These are phyloP conservation scores for Rhyacophila evoluta DNA, from an alignment of 2,888 invertebrate genomes.

Conservation along the genomic window DNA sequence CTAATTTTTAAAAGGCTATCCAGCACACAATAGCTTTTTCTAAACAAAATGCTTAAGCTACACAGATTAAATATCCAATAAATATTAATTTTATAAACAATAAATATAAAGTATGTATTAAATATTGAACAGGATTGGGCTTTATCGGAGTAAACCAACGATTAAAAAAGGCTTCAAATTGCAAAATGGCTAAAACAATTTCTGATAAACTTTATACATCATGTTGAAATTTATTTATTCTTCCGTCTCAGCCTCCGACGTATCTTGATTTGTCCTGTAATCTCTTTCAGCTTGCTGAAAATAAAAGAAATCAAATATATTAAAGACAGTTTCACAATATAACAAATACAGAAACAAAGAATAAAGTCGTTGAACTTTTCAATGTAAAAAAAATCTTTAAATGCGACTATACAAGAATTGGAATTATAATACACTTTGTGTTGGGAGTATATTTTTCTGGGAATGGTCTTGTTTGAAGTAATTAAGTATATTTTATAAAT, in stretches of 20 bases:
- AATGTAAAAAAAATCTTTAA: no score
- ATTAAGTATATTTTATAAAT: no score
- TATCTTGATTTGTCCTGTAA: conserved; percentile 49
- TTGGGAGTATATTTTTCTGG: no score
- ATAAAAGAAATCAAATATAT: conserved; percentile 20
- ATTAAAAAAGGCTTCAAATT: conserved; percentile 4
- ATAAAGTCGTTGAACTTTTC: background rate
- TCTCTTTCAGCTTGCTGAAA: conserved; percentile 54
- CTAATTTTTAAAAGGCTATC: no score
- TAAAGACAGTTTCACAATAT: background rate
- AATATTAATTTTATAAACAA: background rate
- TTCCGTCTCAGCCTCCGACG: conserved; percentile 44
- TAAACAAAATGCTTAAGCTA: background rate
- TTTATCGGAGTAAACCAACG: background rate
- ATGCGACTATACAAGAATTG: no score
- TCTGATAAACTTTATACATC: conserved; percentile 41
- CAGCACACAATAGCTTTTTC: background rate
- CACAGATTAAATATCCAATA: no score
- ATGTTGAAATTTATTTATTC: conserved; percentile 42
- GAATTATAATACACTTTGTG: no score
- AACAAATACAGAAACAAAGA: background rate
- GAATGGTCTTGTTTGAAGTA: no score
- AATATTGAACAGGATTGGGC: background rate
- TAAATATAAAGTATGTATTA: background rate
- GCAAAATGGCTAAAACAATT: conserved; percentile 3